Base-by-base conservation (phyloP, 2,113 vertebrate genomes). In the Agapornis roseicollis region DNA sequence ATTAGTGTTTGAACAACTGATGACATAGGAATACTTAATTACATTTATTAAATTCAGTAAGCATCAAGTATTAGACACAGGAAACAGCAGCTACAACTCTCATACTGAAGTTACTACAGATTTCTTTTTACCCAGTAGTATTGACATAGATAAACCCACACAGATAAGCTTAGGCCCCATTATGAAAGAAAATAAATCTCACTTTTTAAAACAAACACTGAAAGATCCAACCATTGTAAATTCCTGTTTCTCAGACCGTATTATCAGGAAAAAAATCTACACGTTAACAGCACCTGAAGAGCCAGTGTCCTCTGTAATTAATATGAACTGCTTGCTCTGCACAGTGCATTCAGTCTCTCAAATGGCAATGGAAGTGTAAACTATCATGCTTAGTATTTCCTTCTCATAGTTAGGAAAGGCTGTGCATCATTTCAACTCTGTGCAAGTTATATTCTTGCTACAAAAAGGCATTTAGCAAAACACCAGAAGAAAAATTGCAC, bases 391-490 rank as follows among this genome's bases (percentile, higher is more conserved):
- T 14, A 49, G 39, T 28, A 12, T 10, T 64, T 61, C 35, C 44
- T 88, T 28, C 35, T n/a, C 41, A 19, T 42, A 63, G 42, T 39
- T 60, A 76, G 44, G 25, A 74, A 72, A 69, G 69, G 8, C 31
- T 66, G 52, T 61, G 16, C 33, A 2, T n/a, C 31, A 33, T 41
- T 56, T 73, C 37, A 77, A 0, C 3, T 16, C 55, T 7, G 49
- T 76, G 56, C 46, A 65, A 18, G 25, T 72, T 72, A 6, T 33
- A 74, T 23, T 55, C 35, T 88, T 63, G 42, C 52, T 78, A 71
- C 12, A 74, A 71, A 52, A 80, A 94, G 60, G 64, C 83, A 74
- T 53, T 90, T 41, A 70, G 23, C 41, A 74, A 55, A 85, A 86
- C 16, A 20, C 19, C 2, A 77, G 70, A 74, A 52, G 47, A 80